Evolutionary conservation across 2,797 vertebrate genomes (phyloP).

Genomic region (Rhodeus uyekii): DNA sequence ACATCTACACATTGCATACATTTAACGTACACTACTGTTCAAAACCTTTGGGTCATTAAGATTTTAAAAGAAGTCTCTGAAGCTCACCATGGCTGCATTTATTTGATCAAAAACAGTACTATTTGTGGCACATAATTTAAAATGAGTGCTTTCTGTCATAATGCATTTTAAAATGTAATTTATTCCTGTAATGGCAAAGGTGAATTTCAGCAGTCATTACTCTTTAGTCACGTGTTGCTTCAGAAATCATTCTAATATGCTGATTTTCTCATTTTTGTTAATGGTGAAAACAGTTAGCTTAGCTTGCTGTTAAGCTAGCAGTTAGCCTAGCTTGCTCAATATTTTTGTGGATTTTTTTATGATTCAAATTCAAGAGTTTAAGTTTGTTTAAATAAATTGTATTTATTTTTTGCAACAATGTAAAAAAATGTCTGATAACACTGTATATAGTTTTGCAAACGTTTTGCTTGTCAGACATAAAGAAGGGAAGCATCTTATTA

Average conservation of each 20-base stretch:
- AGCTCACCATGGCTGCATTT: not conserved
- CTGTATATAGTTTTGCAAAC: conserved; percentile 4
- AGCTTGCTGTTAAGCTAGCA: no score
- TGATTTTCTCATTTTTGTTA: not conserved
- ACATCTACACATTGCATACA: not conserved
- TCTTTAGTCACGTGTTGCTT: not conserved
- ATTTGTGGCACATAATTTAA: not conserved
- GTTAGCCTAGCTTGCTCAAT: no score
- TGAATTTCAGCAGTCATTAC: no score
- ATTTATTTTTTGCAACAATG: no score
- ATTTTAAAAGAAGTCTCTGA: not conserved
- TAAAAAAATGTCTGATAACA: not conserved
- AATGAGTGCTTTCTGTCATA: not conserved
- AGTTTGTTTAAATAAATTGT: no score
- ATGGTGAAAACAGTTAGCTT: not conserved
- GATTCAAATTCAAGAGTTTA: no score
- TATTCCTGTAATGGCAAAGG: no score
- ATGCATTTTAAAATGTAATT: not conserved
- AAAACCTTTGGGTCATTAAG: not conserved
- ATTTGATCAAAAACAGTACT: not conserved
- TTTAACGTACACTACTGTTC: not conserved
- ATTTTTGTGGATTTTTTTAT: no score
- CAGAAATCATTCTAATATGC: not conserved
- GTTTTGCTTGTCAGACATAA: conserved; percentile 37
- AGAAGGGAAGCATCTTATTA: not conserved